phyloP scores from a whole-genome alignment of 1,140 invertebrate species.

The Gryon sp. region DNA sequence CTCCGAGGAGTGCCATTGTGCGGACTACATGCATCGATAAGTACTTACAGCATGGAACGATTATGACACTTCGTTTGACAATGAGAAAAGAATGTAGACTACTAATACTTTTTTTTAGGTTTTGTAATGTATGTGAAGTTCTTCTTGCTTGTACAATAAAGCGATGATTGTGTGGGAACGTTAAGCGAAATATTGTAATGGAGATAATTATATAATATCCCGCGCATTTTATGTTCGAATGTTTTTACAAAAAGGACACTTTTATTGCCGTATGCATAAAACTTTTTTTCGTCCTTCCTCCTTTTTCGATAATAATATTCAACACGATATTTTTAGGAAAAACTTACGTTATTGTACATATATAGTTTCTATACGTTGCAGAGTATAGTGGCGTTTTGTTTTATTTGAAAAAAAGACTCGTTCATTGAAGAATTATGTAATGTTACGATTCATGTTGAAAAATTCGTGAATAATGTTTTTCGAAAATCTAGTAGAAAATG shows the following conservation, averaged over 20 bases:
- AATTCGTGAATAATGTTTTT: too few relatives aligned
- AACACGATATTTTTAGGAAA: too few relatives aligned
- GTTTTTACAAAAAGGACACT: constrained; percentile 9
- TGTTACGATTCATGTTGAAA: too few relatives aligned
- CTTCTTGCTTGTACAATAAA: constrained; percentile 25
- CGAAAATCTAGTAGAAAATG: too few relatives aligned
- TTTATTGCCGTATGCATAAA: constrained; percentile 2
- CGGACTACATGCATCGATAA: constrained; percentile 64
- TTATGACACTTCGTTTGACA: constrained; percentile 55
- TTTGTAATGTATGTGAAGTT: constrained; percentile 23
- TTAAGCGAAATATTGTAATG: constrained; percentile 33
- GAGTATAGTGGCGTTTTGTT: too few relatives aligned
- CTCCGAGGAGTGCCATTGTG: constrained; percentile 56
- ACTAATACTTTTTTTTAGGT: constrained; percentile 25
- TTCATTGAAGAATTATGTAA: too few relatives aligned
- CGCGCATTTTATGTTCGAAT: constrained; percentile 26
- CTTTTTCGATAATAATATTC: too few relatives aligned
- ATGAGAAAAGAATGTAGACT: constrained; percentile 50
- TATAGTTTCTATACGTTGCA: too few relatives aligned
- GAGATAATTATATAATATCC: constrained; percentile 34
- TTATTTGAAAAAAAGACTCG: too few relatives aligned
- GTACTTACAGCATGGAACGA: constrained; percentile 59
- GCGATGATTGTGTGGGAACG: constrained; percentile 31
- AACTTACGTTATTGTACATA: too few relatives aligned
- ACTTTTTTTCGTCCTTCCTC: neutral